phyloP scores from a whole-genome alignment of 2,113 vertebrate species.

The Charadrius vociferus region DNA sequence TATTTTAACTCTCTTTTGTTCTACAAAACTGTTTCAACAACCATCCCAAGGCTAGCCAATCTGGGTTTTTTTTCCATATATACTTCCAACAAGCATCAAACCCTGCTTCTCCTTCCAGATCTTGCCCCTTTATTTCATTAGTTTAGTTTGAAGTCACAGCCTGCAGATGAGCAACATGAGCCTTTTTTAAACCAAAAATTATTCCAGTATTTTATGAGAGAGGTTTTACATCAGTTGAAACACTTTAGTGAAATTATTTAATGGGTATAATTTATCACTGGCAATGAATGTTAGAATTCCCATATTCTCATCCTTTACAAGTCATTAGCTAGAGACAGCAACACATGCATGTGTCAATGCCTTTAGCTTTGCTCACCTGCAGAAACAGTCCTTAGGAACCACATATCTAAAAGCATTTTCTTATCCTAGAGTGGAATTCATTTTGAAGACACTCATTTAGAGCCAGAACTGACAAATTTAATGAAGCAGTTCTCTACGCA shows the following conservation, averaged over 20 bases:
- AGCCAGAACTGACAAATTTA: not conserved
- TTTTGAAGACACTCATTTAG: not conserved
- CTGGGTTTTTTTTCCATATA: too few relatives aligned
- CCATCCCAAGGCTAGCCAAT: not conserved
- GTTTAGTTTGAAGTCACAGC: not conserved
- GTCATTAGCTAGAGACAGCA: not conserved
- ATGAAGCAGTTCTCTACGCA: not conserved
- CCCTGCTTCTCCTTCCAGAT: not conserved
- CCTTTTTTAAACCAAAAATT: not conserved
- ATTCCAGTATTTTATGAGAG: not conserved
- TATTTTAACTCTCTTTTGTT: not conserved
- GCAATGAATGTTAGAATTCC: not conserved
- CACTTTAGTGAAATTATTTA: not conserved
- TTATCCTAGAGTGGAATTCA: not conserved
- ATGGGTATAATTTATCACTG: not conserved
- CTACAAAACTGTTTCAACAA: not conserved
- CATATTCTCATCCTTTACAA: not conserved
- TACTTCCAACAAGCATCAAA: not conserved
- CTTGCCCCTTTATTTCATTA: not conserved
- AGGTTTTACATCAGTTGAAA: not conserved
- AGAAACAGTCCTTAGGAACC: not conserved
- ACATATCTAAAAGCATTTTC: not conserved
- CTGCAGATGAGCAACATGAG: not conserved
- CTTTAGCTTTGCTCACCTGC: not conserved
- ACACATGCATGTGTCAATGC: not conserved